A percentile compares a stretch with the other conserved stretches of the same genome.
Evolutionary conservation across 2,113 vertebrate species (phyloP).

Genomic region (Burhinus bistriatus): DNA sequence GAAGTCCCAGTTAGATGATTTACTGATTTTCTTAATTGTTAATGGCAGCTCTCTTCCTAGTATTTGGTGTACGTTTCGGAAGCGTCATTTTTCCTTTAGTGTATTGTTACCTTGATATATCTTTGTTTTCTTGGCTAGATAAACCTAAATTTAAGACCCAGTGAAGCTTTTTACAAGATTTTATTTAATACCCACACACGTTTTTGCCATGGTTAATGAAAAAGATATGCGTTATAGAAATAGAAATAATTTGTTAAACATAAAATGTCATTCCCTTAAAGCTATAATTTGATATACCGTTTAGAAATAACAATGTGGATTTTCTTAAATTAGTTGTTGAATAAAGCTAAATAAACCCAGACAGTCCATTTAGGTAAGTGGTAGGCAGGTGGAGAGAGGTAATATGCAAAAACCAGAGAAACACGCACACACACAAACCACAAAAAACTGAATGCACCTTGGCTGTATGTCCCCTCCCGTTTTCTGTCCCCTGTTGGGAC

Average conservation of each 20-base stretch:
- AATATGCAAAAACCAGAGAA: not conserved
- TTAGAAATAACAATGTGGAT: not conserved
- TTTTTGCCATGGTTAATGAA: not conserved
- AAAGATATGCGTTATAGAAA: not conserved
- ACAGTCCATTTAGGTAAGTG: not conserved
- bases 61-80: not conserved
- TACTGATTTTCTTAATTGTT: not conserved
- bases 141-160: not conserved
- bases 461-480: not conserved
- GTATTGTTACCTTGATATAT: not conserved
- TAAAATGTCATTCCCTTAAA: not conserved
- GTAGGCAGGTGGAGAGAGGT: not conserved
- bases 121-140: not conserved
- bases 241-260: not conserved
- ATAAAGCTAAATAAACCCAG: too few species aligned
- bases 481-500: not conserved
- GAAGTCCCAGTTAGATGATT: not conserved
- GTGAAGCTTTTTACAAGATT: not conserved
- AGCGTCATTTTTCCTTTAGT: not conserved
- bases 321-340: not conserved
- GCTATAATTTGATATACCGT: not conserved
- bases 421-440: too few species aligned
- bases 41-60: not conserved
- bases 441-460: rapidly evolving
- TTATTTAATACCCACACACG: rapidly evolving